phyloP scores from a whole-genome alignment of 2,797 vertebrate genomes.

The Onychomys leucogaster region DNA sequence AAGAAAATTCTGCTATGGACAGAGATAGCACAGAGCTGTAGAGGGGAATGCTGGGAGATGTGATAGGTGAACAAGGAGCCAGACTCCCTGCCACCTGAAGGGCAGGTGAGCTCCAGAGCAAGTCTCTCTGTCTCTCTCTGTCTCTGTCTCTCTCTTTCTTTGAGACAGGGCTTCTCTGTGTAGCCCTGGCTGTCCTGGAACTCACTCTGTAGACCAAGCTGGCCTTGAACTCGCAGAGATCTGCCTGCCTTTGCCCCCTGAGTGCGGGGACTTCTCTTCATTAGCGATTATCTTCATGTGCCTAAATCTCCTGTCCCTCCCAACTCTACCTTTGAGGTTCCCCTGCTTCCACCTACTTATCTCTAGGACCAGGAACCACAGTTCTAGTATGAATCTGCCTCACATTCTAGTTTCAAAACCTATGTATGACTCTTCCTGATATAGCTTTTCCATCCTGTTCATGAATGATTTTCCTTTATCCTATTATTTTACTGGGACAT shows the following conservation, averaged over 20 bases:
- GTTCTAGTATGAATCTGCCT: background rate
- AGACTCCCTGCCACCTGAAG: background rate
- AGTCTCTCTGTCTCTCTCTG: background rate
- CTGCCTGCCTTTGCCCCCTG: too few relatives aligned
- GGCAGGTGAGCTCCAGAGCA: background rate
- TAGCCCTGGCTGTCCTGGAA: too few relatives aligned
- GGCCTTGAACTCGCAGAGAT: too few relatives aligned
- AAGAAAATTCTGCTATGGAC: background rate
- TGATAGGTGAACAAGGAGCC: background rate
- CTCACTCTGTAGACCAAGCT: too few relatives aligned
- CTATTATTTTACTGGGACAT: conserved; percentile 19
- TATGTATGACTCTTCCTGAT: background rate
- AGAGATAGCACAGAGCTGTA: background rate
- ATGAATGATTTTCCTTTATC: conserved; percentile 17
- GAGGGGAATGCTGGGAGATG: background rate
- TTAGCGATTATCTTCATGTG: background rate
- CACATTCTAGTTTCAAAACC: background rate
- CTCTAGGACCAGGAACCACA: background rate
- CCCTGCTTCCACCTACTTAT: background rate
- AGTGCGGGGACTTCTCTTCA: background rate
- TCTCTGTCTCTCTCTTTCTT: too few relatives aligned
- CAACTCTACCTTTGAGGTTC: background rate
- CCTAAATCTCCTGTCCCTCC: background rate
- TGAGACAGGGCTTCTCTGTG: too few relatives aligned
- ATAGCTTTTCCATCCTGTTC: background rate